These are phyloP conservation scores for Meteorus cinctellus DNA, from an alignment of 2,888 invertebrate species.

Conservation along the genomic window DNA sequence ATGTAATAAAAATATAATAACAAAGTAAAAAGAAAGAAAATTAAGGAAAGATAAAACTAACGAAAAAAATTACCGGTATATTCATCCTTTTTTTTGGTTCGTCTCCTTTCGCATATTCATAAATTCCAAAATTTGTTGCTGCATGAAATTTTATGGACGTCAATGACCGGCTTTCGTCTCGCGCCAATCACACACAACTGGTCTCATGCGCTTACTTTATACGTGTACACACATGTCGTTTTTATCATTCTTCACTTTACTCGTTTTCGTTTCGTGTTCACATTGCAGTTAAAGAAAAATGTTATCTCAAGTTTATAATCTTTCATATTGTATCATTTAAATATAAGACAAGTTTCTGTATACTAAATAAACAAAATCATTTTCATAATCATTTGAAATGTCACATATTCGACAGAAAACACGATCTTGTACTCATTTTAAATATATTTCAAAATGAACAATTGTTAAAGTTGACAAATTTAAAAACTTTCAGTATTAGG, in stretches of 20 bases:
- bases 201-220: not conserved
- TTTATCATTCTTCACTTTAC: not conserved
- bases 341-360: not conserved
- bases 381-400: too few species aligned
- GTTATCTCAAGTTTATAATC: not conserved
- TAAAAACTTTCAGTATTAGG: too few species aligned
- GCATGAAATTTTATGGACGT: constrained; percentile 18
- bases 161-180: constrained; percentile 30
- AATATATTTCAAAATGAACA: too few species aligned
- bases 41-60: not conserved
- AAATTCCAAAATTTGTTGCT: not conserved
- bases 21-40: not conserved
- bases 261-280: constrained; percentile 15
- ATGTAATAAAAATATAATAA: constrained; percentile 3
- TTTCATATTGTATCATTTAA: not conserved
- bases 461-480: too few species aligned
- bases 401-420: too few species aligned
- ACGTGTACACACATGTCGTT: not conserved
- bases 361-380: not conserved
- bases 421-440: too few species aligned
- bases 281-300: not conserved
- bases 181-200: constrained; percentile 13
- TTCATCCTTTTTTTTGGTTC: not conserved
- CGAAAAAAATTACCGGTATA: not conserved
- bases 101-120: not conserved